Evolutionary conservation across 2,113 vertebrate species (phyloP).

Genomic region (Pachycephala philippinensis): DNA sequence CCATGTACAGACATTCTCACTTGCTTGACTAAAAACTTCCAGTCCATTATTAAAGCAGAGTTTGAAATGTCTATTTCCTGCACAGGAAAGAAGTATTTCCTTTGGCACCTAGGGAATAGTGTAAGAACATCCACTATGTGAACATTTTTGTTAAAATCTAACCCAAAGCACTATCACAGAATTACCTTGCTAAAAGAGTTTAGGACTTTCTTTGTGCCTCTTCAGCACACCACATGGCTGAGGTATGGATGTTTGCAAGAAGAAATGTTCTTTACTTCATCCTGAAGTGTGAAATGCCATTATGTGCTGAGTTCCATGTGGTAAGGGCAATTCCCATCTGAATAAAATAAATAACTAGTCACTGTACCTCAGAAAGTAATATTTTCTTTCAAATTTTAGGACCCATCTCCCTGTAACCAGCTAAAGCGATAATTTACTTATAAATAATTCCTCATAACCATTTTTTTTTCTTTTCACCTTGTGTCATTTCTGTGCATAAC

Average conservation of each 20-base stretch:
- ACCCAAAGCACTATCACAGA: neutral
- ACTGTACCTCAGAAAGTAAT: neutral
- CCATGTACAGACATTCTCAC: neutral
- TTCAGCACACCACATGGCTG: neutral
- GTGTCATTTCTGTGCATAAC: neutral
- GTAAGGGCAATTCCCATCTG: neutral
- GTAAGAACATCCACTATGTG: neutral
- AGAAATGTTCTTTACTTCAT: neutral
- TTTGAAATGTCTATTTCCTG: neutral
- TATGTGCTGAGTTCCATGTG: neutral
- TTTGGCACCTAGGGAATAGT: neutral
- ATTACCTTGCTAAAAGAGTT: neutral
- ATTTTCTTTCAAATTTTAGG: neutral
- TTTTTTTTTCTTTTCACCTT: neutral
- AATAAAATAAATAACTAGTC: neutral
- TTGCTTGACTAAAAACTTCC: neutral
- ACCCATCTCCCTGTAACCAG: neutral
- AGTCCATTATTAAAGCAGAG: neutral
- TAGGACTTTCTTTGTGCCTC: neutral
- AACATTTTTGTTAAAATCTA: neutral
- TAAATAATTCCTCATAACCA: neutral
- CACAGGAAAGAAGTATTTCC: neutral
- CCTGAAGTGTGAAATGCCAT: neutral
- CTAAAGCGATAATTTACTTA: neutral
- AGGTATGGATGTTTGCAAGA: neutral